These are phyloP conservation scores for Gopherus flavomarginatus DNA, from an alignment of 2,113 vertebrate species.

Conservation along the genomic window DNA sequence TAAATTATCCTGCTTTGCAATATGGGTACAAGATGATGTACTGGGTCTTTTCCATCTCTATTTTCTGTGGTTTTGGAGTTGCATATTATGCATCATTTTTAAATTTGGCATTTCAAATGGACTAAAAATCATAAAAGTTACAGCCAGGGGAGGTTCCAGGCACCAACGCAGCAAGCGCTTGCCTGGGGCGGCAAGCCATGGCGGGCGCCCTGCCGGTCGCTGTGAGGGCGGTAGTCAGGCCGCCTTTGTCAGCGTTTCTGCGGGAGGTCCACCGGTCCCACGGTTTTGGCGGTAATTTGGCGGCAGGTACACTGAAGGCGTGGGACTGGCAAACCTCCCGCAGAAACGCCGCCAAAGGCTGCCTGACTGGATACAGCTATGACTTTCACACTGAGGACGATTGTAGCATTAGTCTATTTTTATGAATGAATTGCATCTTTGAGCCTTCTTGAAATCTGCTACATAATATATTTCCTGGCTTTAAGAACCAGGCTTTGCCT, in stretches of 20 bases:
- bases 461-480: not conserved
- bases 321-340: too few species aligned
- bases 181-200: too few species aligned
- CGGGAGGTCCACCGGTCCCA: too few species aligned
- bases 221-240: too few species aligned
- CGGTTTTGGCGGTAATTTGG: too few species aligned
- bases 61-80: not conserved
- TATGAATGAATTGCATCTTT: slow-evolving; percentile 15
- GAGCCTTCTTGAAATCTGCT: slow-evolving; percentile 26
- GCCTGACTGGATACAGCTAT: not conserved
- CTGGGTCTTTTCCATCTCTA: not conserved
- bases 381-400: slow-evolving; percentile 14
- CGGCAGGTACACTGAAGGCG: too few species aligned
- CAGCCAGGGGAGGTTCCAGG: not conserved
- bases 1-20: not conserved
- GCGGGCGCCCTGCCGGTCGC: too few species aligned
- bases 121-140: slow-evolving; percentile 5
- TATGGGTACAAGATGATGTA: not conserved
- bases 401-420: slow-evolving; percentile 48
- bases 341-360: too few species aligned
- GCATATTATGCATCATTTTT: not conserved
- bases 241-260: too few species aligned
- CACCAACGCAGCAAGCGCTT: too few species aligned
- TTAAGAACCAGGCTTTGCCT: slow-evolving; percentile 2
- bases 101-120: slow-evolving; percentile 31